A percentile compares a stretch with the other conserved stretches of the same genome.
Conservation (phyloP, 1,140 invertebrate species). For the Drosophila micromelanica region DNA sequence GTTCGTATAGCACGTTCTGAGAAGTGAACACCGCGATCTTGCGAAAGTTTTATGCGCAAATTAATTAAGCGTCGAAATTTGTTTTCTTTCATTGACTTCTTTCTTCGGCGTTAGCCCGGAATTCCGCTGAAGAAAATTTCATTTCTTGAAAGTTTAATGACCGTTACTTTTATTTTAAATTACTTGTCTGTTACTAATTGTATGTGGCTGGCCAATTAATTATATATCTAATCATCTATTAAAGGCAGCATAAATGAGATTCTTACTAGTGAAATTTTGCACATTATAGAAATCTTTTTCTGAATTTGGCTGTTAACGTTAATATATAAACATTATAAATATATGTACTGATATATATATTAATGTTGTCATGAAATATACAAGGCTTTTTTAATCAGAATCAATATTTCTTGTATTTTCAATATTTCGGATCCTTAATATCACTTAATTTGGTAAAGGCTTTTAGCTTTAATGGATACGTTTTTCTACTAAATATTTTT, state of each 20-base stretch:
- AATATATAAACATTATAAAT: no score
- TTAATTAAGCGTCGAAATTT: conserved; percentile 64
- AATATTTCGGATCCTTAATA: no score
- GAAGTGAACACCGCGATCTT: conserved; percentile 38
- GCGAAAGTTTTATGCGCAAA: conserved; percentile 74
- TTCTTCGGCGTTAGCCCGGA: conserved; percentile 52
- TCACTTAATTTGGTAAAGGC: no score
- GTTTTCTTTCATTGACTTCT: conserved; percentile 49
- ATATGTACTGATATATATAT: neutral
- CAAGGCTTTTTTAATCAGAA: no score
- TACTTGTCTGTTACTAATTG: conserved; percentile 42
- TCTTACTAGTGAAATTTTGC: no score
- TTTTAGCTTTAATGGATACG: no score
- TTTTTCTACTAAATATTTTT: no score
- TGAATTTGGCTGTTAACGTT: no score
- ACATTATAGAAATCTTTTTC: no score
- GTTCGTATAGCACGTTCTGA: conserved; percentile 40
- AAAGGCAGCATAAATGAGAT: no score
- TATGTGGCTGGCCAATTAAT: conserved; percentile 20
- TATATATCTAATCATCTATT: neutral
- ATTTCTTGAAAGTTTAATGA: conserved; percentile 65
- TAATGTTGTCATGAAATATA: no score
- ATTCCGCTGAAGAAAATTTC: conserved; percentile 69
- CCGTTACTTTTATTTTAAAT: conserved; percentile 61
- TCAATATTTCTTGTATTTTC: no score